Conservation (phyloP, 2,888 invertebrate species). For the Entomobrya proxima region DNA sequence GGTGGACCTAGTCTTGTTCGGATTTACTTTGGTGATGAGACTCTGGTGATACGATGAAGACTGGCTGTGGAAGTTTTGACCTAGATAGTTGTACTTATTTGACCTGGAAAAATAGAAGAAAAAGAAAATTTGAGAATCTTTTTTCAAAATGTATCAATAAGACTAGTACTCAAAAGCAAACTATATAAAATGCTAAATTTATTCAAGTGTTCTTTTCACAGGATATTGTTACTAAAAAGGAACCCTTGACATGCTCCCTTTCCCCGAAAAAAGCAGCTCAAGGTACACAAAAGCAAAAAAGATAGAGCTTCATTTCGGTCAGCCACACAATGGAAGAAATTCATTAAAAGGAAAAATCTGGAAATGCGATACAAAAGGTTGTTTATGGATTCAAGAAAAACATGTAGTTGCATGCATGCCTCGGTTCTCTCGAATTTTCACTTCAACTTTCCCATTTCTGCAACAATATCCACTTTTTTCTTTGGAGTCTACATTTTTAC, state of each 20-base stretch:
- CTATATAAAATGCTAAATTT: too few relatives aligned
- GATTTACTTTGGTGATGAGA: constrained; percentile 60
- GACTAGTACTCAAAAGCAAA: background rate
- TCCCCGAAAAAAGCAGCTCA: background rate
- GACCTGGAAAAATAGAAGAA: constrained; percentile 44
- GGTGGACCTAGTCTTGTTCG: constrained; percentile 60
- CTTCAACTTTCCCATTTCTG: background rate
- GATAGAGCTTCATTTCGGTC: background rate
- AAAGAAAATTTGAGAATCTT: background rate
- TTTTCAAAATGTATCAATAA: background rate
- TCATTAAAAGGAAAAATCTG: background rate
- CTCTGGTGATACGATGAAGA: constrained; percentile 50
- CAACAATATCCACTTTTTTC: background rate
- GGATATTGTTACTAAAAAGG: background rate
- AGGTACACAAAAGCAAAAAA: background rate
- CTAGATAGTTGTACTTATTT: constrained; percentile 65
- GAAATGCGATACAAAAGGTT: background rate
- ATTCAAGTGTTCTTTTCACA: background rate
- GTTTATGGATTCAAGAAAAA: background rate
- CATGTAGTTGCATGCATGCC: too few relatives aligned
- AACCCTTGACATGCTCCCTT: background rate
- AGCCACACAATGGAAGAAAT: background rate
- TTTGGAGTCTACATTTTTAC: constrained; percentile 8
- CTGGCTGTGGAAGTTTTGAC: constrained; percentile 57
- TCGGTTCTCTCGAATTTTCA: background rate